Evolutionary conservation across 2,797 vertebrate species (phyloP).

Genomic region (Syndactyla subalaris): DNA sequence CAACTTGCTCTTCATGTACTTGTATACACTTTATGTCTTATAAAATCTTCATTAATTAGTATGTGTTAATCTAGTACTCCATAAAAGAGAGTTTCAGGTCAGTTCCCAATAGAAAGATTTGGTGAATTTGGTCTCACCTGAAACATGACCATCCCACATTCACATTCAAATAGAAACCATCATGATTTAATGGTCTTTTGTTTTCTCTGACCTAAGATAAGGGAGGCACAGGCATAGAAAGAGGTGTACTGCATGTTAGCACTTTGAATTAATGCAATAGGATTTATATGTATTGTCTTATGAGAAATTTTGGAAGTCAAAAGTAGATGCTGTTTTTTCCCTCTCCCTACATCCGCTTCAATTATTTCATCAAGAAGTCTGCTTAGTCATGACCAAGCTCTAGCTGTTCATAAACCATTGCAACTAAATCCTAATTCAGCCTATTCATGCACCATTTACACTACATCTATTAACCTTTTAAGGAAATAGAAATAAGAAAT

Average conservation of each 20-base stretch:
- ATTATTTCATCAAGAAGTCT: not conserved
- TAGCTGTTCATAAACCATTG: not conserved
- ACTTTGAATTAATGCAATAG: not conserved
- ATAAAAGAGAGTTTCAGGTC: not conserved
- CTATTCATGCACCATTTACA: not conserved
- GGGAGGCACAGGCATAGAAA: not conserved
- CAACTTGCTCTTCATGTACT: not conserved
- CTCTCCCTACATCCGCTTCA: not conserved
- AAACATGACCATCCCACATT: not conserved
- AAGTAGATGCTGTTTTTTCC: not conserved
- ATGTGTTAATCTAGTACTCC: not conserved
- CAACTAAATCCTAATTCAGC: not conserved
- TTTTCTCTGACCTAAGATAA: not conserved
- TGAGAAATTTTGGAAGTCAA: not conserved
- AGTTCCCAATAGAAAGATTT: not conserved
- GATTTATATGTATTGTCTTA: not conserved
- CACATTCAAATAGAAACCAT: not conserved
- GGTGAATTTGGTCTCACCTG: not conserved
- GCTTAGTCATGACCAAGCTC: accelerated
- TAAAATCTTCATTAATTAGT: not conserved
- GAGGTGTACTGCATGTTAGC: not conserved
- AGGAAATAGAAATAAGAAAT: not conserved
- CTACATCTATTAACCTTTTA: not conserved
- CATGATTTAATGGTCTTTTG: not conserved
- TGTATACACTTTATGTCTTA: not conserved